A percentile compares a stretch with the other conserved stretches of the same genome.
phyloP scores from a whole-genome alignment of 1,140 invertebrate species.

The Hyles vespertilio region DNA sequence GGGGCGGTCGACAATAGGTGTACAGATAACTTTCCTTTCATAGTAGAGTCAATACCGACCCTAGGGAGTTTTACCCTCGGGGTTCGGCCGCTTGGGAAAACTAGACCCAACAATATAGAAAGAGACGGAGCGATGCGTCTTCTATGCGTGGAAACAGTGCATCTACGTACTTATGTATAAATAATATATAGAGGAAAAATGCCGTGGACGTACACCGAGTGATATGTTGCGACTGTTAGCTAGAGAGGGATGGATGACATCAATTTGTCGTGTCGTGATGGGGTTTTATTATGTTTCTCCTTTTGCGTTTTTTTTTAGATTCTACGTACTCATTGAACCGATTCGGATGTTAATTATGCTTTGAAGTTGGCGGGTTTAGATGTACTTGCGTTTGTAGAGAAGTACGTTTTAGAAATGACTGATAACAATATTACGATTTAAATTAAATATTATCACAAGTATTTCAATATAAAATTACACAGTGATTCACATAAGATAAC shows the following conservation, averaged over 20 bases:
- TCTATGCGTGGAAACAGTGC: conserved; percentile 42
- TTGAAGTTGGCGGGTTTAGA: too few relatives aligned
- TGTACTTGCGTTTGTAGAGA: too few relatives aligned
- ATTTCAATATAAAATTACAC: too few relatives aligned
- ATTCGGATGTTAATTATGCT: neutral
- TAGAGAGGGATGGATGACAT: conserved; percentile 71
- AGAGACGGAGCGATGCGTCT: conserved; percentile 51
- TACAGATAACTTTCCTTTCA: conserved; percentile 73
- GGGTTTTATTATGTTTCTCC: conserved; percentile 72
- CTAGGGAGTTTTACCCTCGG: conserved; percentile 73
- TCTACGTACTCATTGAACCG: neutral
- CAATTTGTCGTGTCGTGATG: conserved; percentile 75
- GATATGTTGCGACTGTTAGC: conserved; percentile 73
- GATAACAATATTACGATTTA: too few relatives aligned
- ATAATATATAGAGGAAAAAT: conserved; percentile 76
- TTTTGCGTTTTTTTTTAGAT: conserved; percentile 51
- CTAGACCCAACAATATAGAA: conserved; percentile 75
- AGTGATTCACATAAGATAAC: too few relatives aligned
- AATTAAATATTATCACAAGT: too few relatives aligned
- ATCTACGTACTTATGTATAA: conserved; percentile 68
- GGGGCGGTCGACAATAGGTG: conserved; percentile 68
- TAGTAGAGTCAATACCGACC: conserved; percentile 73
- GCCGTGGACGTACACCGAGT: conserved; percentile 67
- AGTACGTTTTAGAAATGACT: too few relatives aligned
- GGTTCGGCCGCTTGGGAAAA: conserved; percentile 72